These are phyloP conservation scores for Lissocephala sabroskyi DNA, from an alignment of 2,888 invertebrate species.

Conservation along the genomic window DNA sequence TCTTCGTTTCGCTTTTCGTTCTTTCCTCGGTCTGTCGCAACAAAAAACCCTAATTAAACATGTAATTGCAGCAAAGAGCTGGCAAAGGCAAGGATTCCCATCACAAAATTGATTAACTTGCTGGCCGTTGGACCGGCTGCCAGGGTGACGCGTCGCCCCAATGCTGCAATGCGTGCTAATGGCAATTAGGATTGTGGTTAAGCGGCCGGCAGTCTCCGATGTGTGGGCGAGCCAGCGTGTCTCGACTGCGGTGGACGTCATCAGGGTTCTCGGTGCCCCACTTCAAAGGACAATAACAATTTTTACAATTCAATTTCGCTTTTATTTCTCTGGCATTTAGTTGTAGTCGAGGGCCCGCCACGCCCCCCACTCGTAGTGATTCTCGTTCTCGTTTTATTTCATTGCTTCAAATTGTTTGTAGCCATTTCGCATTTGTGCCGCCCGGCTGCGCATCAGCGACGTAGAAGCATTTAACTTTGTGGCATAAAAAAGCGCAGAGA, in stretches of 20 bases:
- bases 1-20: too few species aligned
- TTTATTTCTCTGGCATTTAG: constrained; percentile 38
- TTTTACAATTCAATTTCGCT: constrained; percentile 58
- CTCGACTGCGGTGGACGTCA: too few species aligned
- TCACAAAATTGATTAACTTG: constrained; percentile 25
- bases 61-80: constrained; percentile 47
- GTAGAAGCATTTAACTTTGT: constrained; percentile 59
- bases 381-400: constrained; percentile 54
- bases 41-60: constrained; percentile 59
- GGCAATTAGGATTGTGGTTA: constrained; percentile 40
- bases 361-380: not conserved
- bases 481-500: constrained; percentile 26
- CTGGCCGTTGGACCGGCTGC: not conserved
- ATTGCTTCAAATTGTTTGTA: constrained; percentile 63
- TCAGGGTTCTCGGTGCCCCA: constrained; percentile 7
- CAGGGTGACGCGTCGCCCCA: constrained; percentile 5
- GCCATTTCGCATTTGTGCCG: constrained; percentile 64
- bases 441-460: constrained; percentile 58
- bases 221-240: too few species aligned
- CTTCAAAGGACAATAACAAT: constrained; percentile 52
- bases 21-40: constrained; percentile 41
- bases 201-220: too few species aligned
- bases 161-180: constrained; percentile 12
- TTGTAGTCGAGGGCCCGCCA: constrained; percentile 10
- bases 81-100: constrained; percentile 27